These are phyloP conservation scores for Corvus hawaiiensis DNA, from an alignment of 2,113 vertebrate species.

Conservation along the genomic window DNA sequence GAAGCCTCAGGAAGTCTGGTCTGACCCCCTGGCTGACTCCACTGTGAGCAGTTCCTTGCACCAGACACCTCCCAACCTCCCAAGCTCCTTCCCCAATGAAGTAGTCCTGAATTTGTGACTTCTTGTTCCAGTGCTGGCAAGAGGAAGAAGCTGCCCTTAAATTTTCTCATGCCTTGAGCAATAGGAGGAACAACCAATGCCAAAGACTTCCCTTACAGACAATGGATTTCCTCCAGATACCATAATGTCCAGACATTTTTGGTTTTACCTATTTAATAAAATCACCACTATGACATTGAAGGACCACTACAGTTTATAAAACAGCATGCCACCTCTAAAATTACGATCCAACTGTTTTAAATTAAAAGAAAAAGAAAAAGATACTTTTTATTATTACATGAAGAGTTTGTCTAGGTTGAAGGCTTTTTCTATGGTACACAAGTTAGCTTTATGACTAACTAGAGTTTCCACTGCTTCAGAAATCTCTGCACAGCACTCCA, in stretches of 20 bases:
- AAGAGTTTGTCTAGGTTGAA: not conserved
- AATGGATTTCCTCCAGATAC: not conserved
- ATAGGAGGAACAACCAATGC: not conserved
- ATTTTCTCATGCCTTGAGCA: not conserved
- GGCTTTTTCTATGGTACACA: not conserved
- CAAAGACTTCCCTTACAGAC: not conserved
- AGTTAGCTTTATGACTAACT: not conserved
- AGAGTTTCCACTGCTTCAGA: not conserved
- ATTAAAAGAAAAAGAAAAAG: not conserved
- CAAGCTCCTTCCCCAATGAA: accelerated
- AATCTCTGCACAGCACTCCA: not conserved
- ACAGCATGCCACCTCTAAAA: not conserved
- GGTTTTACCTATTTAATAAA: not conserved
- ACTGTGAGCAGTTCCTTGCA: not conserved
- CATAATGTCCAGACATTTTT: accelerated
- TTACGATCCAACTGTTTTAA: not conserved
- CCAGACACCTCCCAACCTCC: not conserved
- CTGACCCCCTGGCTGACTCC: not conserved
- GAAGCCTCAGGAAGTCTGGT: not conserved
- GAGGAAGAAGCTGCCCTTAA: not conserved
- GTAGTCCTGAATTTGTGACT: not conserved
- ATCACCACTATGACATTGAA: not conserved
- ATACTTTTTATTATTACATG: not conserved
- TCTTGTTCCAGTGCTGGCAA: not conserved
- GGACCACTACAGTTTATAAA: not conserved